Conservation (phyloP, 1,140 invertebrate genomes). For the Lordiphosa mommai region DNA sequence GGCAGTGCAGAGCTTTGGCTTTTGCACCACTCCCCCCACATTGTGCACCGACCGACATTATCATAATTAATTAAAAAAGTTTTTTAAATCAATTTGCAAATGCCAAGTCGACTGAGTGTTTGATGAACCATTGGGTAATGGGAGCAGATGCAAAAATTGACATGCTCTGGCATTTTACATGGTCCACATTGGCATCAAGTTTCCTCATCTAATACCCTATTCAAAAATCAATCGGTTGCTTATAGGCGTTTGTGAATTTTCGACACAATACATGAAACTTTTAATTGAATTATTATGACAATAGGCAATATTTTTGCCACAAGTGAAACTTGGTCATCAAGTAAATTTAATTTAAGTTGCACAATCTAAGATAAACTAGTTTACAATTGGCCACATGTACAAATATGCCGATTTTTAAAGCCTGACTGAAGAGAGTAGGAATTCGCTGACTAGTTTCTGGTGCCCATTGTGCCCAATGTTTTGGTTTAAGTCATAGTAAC, state of each 20-base stretch:
- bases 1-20: conserved; percentile 1
- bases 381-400: too few species aligned
- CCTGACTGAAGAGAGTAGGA: too few species aligned
- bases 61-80: conserved; percentile 78
- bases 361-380: too few species aligned
- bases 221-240: too few species aligned
- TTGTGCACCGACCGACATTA: conserved; percentile 54
- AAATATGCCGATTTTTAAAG: too few species aligned
- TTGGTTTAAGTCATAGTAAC: too few species aligned
- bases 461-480: too few species aligned
- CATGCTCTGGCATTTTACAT: conserved; percentile 34
- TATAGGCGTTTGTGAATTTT: neutral
- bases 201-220: too few species aligned
- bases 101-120: conserved; percentile 60
- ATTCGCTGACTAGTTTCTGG: too few species aligned
- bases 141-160: conserved; percentile 32
- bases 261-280: neutral
- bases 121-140: conserved; percentile 61
- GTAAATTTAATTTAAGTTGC: too few species aligned
- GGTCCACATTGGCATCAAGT: conserved; percentile 12
- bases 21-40: neutral
- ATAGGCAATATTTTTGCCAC: too few species aligned
- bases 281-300: neutral
- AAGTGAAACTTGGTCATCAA: too few species aligned
- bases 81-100: conserved; percentile 76